Conservation (phyloP, 2,888 invertebrate species). For the Tanytarsus gracilentus region DNA sequence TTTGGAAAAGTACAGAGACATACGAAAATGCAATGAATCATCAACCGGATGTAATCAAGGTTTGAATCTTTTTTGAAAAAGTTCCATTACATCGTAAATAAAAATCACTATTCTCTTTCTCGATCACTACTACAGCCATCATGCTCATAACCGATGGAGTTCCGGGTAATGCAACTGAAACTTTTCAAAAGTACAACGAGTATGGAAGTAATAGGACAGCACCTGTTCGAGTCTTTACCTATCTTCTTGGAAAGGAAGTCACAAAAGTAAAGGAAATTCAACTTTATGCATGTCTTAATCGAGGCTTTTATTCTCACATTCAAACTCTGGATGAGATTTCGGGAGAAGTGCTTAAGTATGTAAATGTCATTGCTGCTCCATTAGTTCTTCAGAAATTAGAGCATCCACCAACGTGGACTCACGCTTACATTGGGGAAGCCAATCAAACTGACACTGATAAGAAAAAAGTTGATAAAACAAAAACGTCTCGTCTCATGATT, state of each 20-base stretch:
- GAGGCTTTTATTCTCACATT: constrained; percentile 92
- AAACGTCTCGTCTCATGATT: constrained; percentile 58
- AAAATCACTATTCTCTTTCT: no score
- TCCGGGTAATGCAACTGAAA: constrained; percentile 74
- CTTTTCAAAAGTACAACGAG: constrained; percentile 74
- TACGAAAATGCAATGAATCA: constrained; percentile 48
- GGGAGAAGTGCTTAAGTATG: constrained; percentile 92
- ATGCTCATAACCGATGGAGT: constrained; percentile 96
- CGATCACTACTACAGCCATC: no score
- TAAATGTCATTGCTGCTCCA: constrained; percentile 84
- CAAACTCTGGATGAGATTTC: constrained; percentile 92
- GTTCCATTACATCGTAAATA: no score
- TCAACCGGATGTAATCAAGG: constrained; percentile 79
- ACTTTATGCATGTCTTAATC: constrained; percentile 91
- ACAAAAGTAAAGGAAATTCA: constrained; percentile 80
- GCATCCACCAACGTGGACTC: constrained; percentile 90
- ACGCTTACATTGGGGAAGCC: constrained; percentile 79
- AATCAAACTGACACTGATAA: constrained; percentile 22
- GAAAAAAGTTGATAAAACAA: neutral
- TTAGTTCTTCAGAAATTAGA: constrained; percentile 62
- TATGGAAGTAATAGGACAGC: constrained; percentile 55
- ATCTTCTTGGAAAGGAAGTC: constrained; percentile 88
- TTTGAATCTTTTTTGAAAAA: neutral
- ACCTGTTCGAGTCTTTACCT: constrained; percentile 90
- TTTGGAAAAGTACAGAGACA: constrained; percentile 52